phyloP scores from a whole-genome alignment of 2,113 vertebrate species.

The Pogona vitticeps region DNA sequence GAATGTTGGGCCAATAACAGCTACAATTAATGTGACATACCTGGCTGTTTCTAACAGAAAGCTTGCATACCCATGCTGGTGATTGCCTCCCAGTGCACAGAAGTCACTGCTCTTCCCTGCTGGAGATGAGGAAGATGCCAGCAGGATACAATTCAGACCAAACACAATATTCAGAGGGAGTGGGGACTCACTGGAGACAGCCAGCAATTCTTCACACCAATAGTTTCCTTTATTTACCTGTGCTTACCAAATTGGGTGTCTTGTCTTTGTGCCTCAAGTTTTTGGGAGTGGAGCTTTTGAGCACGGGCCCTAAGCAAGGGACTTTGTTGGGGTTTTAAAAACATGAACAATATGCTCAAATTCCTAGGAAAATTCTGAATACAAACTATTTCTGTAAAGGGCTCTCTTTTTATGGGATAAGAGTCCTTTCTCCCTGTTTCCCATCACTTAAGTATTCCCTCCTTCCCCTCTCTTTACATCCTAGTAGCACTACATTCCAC shows the following conservation, averaged over 20 bases:
- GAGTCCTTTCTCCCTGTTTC: too few species aligned
- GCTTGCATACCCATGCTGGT: not conserved
- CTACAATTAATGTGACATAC: not conserved
- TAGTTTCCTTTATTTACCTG: not conserved
- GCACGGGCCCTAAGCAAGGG: too few species aligned
- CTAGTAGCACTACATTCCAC: too few species aligned
- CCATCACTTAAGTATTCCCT: too few species aligned
- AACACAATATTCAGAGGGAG: not conserved
- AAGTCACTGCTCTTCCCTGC: not conserved
- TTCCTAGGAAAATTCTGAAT: too few species aligned
- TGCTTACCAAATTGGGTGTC: too few species aligned
- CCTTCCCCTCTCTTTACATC: too few species aligned
- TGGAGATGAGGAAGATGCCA: not conserved
- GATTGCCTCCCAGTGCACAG: not conserved
- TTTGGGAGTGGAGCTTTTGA: not conserved
- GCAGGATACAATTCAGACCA: not conserved
- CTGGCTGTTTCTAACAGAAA: not conserved
- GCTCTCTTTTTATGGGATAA: too few species aligned
- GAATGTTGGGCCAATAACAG: not conserved
- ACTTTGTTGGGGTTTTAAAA: too few species aligned
- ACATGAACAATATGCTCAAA: too few species aligned
- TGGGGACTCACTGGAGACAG: not conserved
- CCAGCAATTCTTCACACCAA: too few species aligned
- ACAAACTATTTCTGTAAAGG: too few species aligned
- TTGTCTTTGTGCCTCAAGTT: not conserved